phyloP scores from a whole-genome alignment of 2,888 invertebrate species.

The Halocaridina rubra region DNA sequence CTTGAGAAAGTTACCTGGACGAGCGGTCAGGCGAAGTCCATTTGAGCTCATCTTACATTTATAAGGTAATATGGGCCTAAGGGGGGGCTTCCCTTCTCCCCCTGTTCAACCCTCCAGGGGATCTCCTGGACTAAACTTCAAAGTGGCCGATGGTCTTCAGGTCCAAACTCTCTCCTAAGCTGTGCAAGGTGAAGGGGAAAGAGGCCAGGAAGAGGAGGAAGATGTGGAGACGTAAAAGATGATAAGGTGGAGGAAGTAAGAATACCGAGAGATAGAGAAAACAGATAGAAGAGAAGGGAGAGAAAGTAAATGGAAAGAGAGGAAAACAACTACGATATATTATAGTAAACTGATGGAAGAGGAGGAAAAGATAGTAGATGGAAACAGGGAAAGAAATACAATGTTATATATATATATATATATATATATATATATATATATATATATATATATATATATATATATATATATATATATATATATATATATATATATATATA shows the following conservation, averaged over 20 bases:
- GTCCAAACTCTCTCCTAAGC: not conserved
- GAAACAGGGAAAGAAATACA: too few relatives aligned
- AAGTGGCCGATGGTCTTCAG: conserved; percentile 23
- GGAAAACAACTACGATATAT: too few relatives aligned
- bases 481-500: too few relatives aligned
- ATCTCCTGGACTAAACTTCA: conserved; percentile 34
- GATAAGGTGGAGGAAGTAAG: not conserved
- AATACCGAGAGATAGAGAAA: too few relatives aligned
- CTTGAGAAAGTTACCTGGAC: conserved; percentile 40
- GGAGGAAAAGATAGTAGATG: not conserved
- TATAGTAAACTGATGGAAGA: too few relatives aligned
- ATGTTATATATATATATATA: too few relatives aligned
- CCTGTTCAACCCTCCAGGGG: conserved; percentile 9
- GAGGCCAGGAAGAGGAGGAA: not conserved
- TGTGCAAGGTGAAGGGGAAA: not conserved
- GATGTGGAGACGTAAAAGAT: too few relatives aligned
- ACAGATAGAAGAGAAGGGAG: not conserved
- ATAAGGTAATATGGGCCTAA: conserved; percentile 54
- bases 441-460: too few relatives aligned
- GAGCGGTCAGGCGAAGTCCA: conserved; percentile 52
- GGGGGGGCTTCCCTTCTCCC: conserved; percentile 9
- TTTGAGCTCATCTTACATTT: conserved; percentile 58
- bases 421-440: too few relatives aligned
- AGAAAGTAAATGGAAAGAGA: not conserved
- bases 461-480: too few relatives aligned